phyloP scores from a whole-genome alignment of 2,888 invertebrate genomes.

The Harpalus rubripes region DNA sequence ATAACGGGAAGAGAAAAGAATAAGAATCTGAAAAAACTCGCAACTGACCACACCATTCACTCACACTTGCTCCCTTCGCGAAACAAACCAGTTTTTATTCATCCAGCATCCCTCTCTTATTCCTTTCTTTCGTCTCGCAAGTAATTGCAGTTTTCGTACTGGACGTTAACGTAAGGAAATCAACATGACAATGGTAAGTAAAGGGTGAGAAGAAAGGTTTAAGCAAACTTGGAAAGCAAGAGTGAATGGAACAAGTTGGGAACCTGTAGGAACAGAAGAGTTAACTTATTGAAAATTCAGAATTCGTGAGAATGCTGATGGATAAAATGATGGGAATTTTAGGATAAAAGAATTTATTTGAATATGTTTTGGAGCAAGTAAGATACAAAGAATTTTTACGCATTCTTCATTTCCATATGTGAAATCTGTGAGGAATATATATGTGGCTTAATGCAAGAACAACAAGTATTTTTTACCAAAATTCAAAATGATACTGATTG shows the following conservation, averaged over 20 bases:
- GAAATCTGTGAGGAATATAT: too few species aligned
- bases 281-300: background rate
- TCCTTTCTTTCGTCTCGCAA: slow-evolving; percentile 9
- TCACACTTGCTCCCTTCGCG: slow-evolving; percentile 48
- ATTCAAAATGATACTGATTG: too few species aligned
- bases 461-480: too few species aligned
- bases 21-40: background rate
- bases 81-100: slow-evolving; percentile 32
- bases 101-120: slow-evolving; percentile 26
- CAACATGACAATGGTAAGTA: slow-evolving; percentile 28
- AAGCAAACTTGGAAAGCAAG: background rate
- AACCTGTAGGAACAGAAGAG: slow-evolving; percentile 5
- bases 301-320: background rate
- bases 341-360: too few species aligned
- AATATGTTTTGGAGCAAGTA: too few species aligned
- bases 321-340: background rate
- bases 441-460: too few species aligned
- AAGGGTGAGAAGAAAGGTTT: slow-evolving; percentile 11
- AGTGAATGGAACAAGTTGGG: slow-evolving; percentile 21
- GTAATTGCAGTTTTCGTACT: slow-evolving; percentile 44
- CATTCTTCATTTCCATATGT: too few species aligned
- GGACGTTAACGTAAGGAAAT: slow-evolving; percentile 27
- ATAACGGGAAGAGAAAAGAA: slow-evolving; percentile 32
- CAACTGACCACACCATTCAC: slow-evolving; percentile 31
- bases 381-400: too few species aligned